phyloP scores from a whole-genome alignment of 2,797 vertebrate genomes.

The Sphaeramia orbicularis region DNA sequence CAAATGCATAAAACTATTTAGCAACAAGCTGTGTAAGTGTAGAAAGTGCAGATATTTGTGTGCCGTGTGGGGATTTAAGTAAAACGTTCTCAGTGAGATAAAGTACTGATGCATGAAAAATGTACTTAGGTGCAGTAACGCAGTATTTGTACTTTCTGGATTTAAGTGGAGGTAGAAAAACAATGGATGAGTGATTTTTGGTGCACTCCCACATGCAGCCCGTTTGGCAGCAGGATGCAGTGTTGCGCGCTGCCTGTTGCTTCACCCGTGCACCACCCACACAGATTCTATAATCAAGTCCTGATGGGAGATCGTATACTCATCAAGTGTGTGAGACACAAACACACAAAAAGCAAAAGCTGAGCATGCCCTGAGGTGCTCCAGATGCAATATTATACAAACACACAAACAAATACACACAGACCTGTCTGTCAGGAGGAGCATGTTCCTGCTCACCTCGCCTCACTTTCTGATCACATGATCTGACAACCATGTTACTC shows the following conservation, averaged over 20 bases:
- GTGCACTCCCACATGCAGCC: not conserved
- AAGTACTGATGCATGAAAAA: too few species aligned
- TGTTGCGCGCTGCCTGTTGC: conserved; percentile 2
- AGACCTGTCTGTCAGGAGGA: conserved; percentile 50
- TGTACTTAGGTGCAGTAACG: too few species aligned
- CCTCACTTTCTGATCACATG: conserved; percentile 42
- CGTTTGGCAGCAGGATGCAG: conserved; percentile 27
- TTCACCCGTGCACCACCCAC: conserved; percentile 18
- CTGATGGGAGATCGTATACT: conserved; percentile 38
- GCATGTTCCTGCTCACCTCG: conserved; percentile 49
- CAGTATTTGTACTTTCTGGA: too few species aligned
- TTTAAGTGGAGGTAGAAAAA: not conserved
- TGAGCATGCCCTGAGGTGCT: conserved; percentile 26
- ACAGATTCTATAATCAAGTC: conserved; percentile 28
- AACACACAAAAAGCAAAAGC: conserved; percentile 1
- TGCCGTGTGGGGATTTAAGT: too few species aligned
- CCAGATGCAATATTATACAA: conserved; percentile 25
- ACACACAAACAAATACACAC: conserved; percentile 1
- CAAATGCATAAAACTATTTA: too few species aligned
- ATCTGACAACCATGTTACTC: conserved; percentile 17
- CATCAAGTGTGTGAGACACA: conserved; percentile 19
- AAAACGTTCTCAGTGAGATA: too few species aligned
- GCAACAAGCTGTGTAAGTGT: too few species aligned
- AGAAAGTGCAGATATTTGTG: too few species aligned
- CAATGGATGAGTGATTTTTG: conserved; percentile 5